A percentile compares a stretch with the other conserved stretches of the same genome.
Evolutionary conservation across 2,113 vertebrate genomes (phyloP).

Genomic region (Osmerus mordax): DNA sequence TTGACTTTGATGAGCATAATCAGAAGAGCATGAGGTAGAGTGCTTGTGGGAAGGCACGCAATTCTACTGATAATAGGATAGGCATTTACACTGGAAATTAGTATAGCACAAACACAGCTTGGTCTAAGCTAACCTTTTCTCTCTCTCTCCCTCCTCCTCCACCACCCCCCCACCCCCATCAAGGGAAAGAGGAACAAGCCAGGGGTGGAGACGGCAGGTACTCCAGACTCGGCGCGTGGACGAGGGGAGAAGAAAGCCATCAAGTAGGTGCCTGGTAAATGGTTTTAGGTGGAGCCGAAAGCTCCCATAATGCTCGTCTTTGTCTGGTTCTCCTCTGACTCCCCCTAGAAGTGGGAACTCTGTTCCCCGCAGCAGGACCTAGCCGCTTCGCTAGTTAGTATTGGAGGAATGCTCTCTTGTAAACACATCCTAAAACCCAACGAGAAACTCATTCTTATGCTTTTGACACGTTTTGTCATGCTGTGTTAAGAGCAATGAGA

Average conservation of each 20-base stretch:
- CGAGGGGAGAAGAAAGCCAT: slow-evolving; percentile 97
- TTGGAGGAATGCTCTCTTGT: no score
- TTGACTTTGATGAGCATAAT: slow-evolving; percentile 69
- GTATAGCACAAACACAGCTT: slow-evolving; percentile 41
- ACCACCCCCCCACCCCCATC: neutral
- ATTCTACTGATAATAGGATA: slow-evolving; percentile 57
- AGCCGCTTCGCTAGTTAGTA: no score
- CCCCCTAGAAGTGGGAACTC: no score
- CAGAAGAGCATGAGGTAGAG: slow-evolving; percentile 56
- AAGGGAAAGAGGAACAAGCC: slow-evolving; percentile 96
- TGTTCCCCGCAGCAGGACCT: no score
- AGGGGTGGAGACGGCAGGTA: slow-evolving; percentile 88
- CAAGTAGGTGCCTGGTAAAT: slow-evolving; percentile 84
- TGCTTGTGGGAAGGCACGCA: slow-evolving; percentile 34
- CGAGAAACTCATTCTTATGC: no score
- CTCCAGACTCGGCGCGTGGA: slow-evolving; percentile 90
- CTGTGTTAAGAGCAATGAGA: neutral
- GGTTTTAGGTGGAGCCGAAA: neutral
- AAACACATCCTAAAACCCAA: no score
- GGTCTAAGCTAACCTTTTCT: slow-evolving; percentile 47
- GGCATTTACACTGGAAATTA: slow-evolving; percentile 48
- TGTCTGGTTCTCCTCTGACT: no score
- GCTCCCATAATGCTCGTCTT: no score
- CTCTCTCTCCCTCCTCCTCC: neutral
- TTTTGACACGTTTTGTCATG: no score